Percentiles rank a stretch among this genome's conserved stretches.
phyloP scores from a whole-genome alignment of 30 jellyfish, hydroid and myxozoan genomes.

The Turritopsis rubra region DNA sequence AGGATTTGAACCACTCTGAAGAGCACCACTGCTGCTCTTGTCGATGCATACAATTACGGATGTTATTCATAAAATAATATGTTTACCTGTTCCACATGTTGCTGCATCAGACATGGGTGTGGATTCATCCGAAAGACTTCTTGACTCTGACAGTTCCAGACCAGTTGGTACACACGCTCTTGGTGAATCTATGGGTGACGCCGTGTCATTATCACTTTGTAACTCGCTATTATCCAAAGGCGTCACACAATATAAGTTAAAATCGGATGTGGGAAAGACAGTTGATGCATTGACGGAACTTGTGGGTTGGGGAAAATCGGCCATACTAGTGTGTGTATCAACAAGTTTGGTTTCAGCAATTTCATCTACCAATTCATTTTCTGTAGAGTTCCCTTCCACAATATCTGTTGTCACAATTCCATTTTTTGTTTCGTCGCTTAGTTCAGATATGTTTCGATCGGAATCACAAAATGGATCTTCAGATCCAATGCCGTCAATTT shows the following conservation, averaged over 20 bases:
- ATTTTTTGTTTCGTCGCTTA: not conserved
- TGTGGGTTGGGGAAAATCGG: too few relatives aligned
- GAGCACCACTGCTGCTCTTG: too few relatives aligned
- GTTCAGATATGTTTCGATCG: too few relatives aligned
- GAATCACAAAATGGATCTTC: not conserved
- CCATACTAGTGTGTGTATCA: too few relatives aligned
- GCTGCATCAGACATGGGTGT: conserved; percentile 10
- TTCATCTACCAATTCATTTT: not conserved
- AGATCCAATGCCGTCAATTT: not conserved
- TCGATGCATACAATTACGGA: too few relatives aligned
- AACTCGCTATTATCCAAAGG: not conserved
- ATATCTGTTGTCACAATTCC: not conserved
- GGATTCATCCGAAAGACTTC: not conserved
- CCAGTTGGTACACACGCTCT: conserved; percentile 1
- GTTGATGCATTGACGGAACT: too few relatives aligned
- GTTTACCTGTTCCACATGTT: conserved; percentile 12
- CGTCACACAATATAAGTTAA: conserved; percentile 1
- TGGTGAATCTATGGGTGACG: conserved; percentile 3
- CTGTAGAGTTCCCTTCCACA: not conserved
- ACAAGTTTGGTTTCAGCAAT: not conserved
- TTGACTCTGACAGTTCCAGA: not conserved
- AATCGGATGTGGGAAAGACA: not conserved
- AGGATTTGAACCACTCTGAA: too few relatives aligned
- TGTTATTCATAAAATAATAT: not conserved
- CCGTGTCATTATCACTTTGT: conserved; percentile 5